Base-by-base conservation (phyloP, 2,888 invertebrate species). In the Lepidocyrtoides sp. region DNA sequence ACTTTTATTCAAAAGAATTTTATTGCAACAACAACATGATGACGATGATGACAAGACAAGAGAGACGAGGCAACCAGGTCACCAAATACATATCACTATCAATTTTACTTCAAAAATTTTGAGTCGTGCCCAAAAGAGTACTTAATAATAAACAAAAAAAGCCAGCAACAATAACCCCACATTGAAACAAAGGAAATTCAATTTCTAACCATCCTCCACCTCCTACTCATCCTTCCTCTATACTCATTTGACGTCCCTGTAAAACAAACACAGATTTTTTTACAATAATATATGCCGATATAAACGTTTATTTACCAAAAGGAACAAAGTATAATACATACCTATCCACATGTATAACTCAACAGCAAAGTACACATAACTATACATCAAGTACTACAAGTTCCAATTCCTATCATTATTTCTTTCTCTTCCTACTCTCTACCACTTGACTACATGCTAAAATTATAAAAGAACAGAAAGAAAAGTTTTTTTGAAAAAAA, bases 181-280 rank as follows among this genome's bases (percentile, higher is more conserved):
- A 66, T 69, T 69, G 17, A 69, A 69, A 69, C 63, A 69, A 41
- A 41, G 69, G 69, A 69, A 69, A 69, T 69, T 69, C 36, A 69
- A 69, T 69, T 69, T 69, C 69, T 69, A 36, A 36, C 32, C 63
- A 63, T 14, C 63, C 69, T 41, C n/a, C 32, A n/a, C n/a, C n/a
- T n/a, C n/a, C n/a, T n/a, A n/a, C n/a, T 29, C 69, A 5, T 32
- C 63, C 12, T 32, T 66, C 32, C 8, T n/a, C n/a, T n/a, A n/a
- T n/a, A 36, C 69, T 36, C 69, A 69, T 36, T 69, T 36, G 36
- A 69, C 41, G 69, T n/a, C 36, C 10, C 36, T 17, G n/a, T 69
- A 69, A 69, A 69, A 69, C 69, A 69, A 69, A 41, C 36, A 41
- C 0, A 14, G 32, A 29, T 4, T 36, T 69, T 41, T 41, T 32